Percentiles rank a stretch among this genome's conserved stretches.
Conservation (phyloP, 2,888 invertebrate species). For the Diarsia rubi region DNA sequence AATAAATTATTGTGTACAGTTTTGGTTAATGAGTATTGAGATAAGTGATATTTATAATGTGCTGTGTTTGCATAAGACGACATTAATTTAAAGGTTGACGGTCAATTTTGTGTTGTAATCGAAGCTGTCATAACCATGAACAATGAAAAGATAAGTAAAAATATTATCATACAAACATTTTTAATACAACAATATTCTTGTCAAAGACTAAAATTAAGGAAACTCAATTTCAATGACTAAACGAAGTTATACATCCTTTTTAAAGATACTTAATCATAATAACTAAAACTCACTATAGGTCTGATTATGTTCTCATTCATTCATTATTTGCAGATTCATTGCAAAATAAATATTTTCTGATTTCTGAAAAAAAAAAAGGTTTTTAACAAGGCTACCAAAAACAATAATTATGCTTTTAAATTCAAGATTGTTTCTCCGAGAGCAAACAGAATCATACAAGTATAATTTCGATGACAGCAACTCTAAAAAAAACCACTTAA, state of each 20-base stretch:
- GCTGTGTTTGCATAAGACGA: slow-evolving; percentile 39
- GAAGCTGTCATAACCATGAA: slow-evolving; percentile 7
- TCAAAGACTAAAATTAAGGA: not conserved
- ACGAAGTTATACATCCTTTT: not conserved
- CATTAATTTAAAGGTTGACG: slow-evolving; percentile 24
- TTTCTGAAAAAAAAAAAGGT: not conserved
- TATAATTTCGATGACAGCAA: slow-evolving; percentile 9
- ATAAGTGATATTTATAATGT: slow-evolving; percentile 45
- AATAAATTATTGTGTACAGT: slow-evolving; percentile 49
- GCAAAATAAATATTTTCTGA: too few species aligned
- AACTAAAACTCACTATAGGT: not conserved
- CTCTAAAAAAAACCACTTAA: slow-evolving; percentile 7
- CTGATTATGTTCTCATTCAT: too few species aligned
- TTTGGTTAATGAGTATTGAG: slow-evolving; percentile 35
- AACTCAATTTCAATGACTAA: not conserved
- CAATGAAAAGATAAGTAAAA: slow-evolving; percentile 19
- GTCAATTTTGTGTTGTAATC: slow-evolving; percentile 32
- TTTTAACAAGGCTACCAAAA: not conserved
- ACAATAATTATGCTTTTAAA: too few species aligned
- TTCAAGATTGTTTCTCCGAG: not conserved
- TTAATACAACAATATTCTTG: not conserved
- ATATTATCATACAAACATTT: slow-evolving; percentile 16
- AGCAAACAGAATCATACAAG: not conserved
- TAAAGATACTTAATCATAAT: not conserved
- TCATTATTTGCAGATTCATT: too few species aligned